A percentile compares a stretch with the other conserved stretches of the same genome.
Conservation (phyloP, 2,113 vertebrate species). For the Halcyon malimbica region DNA sequence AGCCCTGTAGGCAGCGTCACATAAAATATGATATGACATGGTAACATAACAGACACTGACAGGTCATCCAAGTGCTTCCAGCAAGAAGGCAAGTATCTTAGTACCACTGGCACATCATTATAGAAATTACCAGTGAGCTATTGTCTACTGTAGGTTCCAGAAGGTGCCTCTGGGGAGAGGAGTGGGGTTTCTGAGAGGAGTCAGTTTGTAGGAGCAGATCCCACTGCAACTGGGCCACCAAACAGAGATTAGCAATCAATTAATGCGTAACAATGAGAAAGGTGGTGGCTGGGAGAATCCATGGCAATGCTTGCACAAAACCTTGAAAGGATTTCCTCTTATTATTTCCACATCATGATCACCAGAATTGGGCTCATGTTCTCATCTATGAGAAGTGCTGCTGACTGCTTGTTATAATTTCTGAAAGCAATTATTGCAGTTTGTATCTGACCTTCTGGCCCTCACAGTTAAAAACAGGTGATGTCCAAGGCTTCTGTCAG, state of each 20-base stretch:
- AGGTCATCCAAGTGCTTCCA: conserved; percentile 61
- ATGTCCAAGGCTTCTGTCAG: conserved; percentile 27
- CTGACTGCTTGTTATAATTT: conserved; percentile 1
- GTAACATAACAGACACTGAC: conserved; percentile 70
- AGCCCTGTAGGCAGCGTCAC: conserved; percentile 61
- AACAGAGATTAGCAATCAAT: background rate
- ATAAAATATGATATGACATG: conserved; percentile 61
- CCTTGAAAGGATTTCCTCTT: conserved; percentile 15
- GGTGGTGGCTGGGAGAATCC: background rate
- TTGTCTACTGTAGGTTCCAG: conserved; percentile 29
- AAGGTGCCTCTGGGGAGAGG: conserved; percentile 33
- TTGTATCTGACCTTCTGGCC: background rate
- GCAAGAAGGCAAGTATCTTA: conserved; percentile 53
- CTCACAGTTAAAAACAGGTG: conserved; percentile 14
- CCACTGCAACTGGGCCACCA: background rate
- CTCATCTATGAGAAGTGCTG: background rate
- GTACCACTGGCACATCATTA: conserved; percentile 50
- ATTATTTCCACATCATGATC: background rate
- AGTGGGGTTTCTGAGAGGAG: background rate
- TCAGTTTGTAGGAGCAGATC: background rate
- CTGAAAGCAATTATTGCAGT: conserved; percentile 12
- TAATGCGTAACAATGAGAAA: background rate
- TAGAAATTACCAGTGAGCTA: conserved; percentile 61
- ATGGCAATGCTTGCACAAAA: background rate
- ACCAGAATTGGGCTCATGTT: background rate